Conservation (phyloP, 2,797 vertebrate genomes). For the Pseudochaenichthys georgianus region DNA sequence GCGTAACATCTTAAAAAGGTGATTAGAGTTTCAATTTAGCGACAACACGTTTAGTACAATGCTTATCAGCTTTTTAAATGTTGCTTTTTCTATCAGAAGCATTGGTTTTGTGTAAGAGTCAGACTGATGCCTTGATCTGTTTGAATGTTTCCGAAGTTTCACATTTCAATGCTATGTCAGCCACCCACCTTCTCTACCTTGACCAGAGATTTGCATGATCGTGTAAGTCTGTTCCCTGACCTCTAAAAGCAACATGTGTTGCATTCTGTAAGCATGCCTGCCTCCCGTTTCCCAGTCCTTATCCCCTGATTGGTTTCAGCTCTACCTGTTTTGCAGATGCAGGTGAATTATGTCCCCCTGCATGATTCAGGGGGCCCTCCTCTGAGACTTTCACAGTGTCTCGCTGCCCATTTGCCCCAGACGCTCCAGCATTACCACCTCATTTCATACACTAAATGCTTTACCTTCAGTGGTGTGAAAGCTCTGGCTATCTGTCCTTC, state of each 20-base stretch:
- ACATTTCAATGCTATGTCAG: neutral
- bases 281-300: neutral
- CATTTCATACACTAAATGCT: constrained; percentile 83
- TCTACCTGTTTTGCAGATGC: constrained; percentile 64
- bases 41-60: too few relatives aligned
- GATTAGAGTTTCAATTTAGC: too few relatives aligned
- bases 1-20: too few relatives aligned
- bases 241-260: neutral
- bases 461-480: constrained; percentile 75
- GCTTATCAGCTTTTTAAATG: constrained; percentile 29
- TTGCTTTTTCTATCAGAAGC: neutral
- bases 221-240: neutral
- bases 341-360: constrained; percentile 62
- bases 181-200: constrained; percentile 23
- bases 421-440: constrained; percentile 63
- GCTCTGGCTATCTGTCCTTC: constrained; percentile 61
- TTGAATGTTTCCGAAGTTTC: too few relatives aligned
- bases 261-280: constrained; percentile 5
- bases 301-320: constrained; percentile 26
- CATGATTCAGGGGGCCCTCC: constrained; percentile 16
- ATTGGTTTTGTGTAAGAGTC: neutral
- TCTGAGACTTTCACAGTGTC: constrained; percentile 50
- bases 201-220: constrained; percentile 2
- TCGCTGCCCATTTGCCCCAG: constrained; percentile 53
- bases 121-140: neutral